Conservation (phyloP, 2,888 invertebrate genomes). For the Trachelus troglodyta region DNA sequence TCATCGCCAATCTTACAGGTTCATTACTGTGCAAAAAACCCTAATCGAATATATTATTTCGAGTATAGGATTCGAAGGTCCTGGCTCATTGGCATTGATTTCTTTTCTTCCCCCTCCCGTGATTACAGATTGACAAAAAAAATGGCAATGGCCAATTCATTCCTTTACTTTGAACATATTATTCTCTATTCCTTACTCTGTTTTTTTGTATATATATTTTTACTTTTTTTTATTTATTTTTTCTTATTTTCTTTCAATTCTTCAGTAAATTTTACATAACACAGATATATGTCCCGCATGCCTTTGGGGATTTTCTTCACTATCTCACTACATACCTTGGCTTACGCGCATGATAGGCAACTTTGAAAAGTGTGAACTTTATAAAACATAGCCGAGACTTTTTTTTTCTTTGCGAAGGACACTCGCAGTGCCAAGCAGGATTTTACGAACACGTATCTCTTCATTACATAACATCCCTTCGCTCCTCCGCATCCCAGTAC, state of each 20-base stretch:
- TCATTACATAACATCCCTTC: too few species aligned
- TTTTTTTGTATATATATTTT: conserved; percentile 9
- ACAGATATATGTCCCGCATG: conserved; percentile 58
- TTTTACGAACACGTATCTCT: too few species aligned
- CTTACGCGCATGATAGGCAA: conserved; percentile 62
- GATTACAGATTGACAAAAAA: conserved; percentile 2
- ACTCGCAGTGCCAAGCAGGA: not conserved
- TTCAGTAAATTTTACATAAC: not conserved
- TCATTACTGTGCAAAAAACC: too few species aligned
- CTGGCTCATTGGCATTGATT: too few species aligned
- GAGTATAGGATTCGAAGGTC: not conserved
- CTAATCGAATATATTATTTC: not conserved
- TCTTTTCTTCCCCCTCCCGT: not conserved
- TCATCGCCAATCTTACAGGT: too few species aligned
- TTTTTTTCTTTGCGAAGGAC: too few species aligned
- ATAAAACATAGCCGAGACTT: not conserved
- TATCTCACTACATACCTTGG: conserved; percentile 60
- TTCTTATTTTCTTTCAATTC: conserved; percentile 13
- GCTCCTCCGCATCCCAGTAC: too few species aligned
- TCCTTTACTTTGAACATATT: too few species aligned
- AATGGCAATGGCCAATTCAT: too few species aligned
- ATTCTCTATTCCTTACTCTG: too few species aligned
- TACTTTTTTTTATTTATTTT: conserved; percentile 12
- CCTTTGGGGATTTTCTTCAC: conserved; percentile 57
- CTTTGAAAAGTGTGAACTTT: conserved; percentile 40